Evolutionary conservation across 2,797 vertebrate genomes (phyloP).

Genomic region (Threskiornis aethiopicus): DNA sequence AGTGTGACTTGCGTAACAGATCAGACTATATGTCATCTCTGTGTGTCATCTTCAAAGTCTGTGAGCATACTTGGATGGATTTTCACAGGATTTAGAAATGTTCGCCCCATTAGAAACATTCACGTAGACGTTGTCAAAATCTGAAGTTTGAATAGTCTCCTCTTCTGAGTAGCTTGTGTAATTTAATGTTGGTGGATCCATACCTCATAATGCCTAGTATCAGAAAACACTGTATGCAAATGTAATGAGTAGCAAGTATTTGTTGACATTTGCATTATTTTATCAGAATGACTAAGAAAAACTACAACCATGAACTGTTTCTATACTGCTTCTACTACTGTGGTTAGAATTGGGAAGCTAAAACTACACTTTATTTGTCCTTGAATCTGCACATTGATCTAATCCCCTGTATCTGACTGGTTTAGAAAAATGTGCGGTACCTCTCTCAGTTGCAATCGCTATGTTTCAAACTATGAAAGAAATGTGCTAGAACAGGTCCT

Average conservation of each 20-base stretch:
- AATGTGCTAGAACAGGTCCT: slow-evolving; percentile 60
- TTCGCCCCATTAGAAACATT: background rate
- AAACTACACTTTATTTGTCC: background rate
- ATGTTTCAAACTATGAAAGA: slow-evolving; percentile 24
- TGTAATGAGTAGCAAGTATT: background rate
- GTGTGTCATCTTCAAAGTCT: background rate
- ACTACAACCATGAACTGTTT: background rate
- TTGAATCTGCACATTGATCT: background rate
- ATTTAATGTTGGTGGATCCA: background rate
- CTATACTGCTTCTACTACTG: background rate
- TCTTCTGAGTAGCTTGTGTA: background rate
- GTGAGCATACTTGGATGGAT: background rate
- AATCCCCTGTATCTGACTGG: background rate
- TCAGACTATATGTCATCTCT: background rate
- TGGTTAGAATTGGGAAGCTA: background rate
- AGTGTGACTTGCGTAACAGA: background rate
- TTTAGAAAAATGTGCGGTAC: background rate
- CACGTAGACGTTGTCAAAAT: background rate
- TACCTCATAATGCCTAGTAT: background rate
- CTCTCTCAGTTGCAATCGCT: background rate
- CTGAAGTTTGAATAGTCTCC: background rate
- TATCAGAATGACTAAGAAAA: background rate
- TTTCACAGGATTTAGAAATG: background rate
- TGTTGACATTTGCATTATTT: background rate
- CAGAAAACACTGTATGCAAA: background rate